Conservation (phyloP, 2,797 vertebrate species). For the Hippocampus kuda region DNA sequence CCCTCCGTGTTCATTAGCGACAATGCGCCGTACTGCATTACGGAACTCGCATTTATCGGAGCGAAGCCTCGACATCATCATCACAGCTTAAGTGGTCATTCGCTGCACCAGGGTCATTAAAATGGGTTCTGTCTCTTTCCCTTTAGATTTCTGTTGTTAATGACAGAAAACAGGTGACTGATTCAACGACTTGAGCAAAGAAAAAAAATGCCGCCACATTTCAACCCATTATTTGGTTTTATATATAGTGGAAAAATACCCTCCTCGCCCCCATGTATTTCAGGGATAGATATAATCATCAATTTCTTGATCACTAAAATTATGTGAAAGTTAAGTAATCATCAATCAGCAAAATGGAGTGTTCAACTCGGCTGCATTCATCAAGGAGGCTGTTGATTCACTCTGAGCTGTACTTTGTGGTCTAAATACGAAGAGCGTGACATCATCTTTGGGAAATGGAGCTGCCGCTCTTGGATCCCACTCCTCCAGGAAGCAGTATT, state of each 20-base stretch:
- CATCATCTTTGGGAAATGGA: not conserved
- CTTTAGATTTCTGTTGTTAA: not conserved
- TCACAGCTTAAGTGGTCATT: not conserved
- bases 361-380: not conserved
- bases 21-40: constrained; percentile 15
- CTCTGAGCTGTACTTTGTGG: not conserved
- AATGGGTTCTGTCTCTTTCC: not conserved
- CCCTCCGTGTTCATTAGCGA: constrained; percentile 36
- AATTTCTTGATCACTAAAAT: not conserved
- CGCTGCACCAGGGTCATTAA: not conserved
- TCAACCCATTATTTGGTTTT: not conserved
- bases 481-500: not conserved
- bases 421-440: not conserved
- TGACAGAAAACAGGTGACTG: not conserved
- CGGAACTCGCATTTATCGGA: constrained; percentile 16
- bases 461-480: not conserved
- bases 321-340: not conserved
- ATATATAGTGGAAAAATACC: too few species aligned
- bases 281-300: not conserved
- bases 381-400: not conserved
- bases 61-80: constrained; percentile 1
- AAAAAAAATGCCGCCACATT: not conserved
- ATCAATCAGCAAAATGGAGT: not conserved
- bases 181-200: not conserved
- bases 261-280: too few species aligned